phyloP scores from a whole-genome alignment of 2,797 vertebrate genomes.

The Spinus pinus region DNA sequence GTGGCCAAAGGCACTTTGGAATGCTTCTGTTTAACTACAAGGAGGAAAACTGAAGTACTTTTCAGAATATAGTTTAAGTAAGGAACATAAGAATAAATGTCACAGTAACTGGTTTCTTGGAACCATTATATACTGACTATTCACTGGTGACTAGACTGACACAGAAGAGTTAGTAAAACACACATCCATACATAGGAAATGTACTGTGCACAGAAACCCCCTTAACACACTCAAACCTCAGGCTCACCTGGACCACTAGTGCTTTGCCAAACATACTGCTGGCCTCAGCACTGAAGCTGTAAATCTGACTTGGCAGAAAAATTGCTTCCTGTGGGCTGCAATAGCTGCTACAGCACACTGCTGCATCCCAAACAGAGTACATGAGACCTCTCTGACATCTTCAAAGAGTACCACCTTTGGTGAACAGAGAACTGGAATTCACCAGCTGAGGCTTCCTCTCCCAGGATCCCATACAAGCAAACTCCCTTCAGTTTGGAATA shows the following conservation, averaged over 20 bases:
- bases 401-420: not conserved
- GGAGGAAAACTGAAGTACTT: not conserved
- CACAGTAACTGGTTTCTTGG: not conserved
- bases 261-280: not conserved
- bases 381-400: not conserved
- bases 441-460: not conserved
- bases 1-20: not conserved
- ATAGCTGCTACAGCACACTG: accelerated
- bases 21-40: constrained; percentile 27
- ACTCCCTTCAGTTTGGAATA: not conserved
- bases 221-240: constrained; percentile 21
- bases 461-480: accelerated
- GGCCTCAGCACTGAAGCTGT: not conserved
- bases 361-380: not conserved
- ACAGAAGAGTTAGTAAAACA: constrained; percentile 48
- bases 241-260: not conserved
- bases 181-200: constrained; percentile 18
- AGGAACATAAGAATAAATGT: constrained; percentile 4
- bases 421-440: not conserved
- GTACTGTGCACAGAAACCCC: not conserved
- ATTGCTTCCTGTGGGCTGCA: not conserved
- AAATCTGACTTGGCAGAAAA: not conserved
- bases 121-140: constrained; percentile 44
- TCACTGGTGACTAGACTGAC: constrained; percentile 5
- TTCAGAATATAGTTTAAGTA: constrained; percentile 29